Percentiles rank a stretch among this genome's conserved stretches.
Conservation (phyloP, 2,113 vertebrate species). For the Nicator chloris region DNA sequence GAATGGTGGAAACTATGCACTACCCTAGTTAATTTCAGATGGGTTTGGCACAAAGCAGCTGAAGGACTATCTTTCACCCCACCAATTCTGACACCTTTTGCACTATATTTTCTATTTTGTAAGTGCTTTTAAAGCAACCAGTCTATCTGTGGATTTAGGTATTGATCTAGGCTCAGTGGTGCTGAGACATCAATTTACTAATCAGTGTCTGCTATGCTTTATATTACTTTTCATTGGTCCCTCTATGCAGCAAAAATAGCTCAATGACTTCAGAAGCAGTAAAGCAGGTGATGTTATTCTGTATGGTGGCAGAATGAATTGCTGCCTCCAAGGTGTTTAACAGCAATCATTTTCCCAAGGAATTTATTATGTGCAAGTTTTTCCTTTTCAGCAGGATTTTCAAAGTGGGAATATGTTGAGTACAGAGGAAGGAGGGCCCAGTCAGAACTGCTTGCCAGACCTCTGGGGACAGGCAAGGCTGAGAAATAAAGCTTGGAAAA, state of each 20-base stretch:
- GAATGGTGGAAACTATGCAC: background rate
- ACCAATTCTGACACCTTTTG: background rate
- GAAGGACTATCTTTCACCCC: background rate
- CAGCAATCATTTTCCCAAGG: background rate
- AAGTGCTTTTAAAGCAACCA: background rate
- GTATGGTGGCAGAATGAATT: background rate
- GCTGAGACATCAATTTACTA: slow-evolving; percentile 45
- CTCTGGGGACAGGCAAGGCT: background rate
- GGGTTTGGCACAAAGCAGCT: background rate
- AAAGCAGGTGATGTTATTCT: background rate
- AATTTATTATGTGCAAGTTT: background rate
- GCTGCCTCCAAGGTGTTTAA: background rate
- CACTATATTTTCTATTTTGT: background rate
- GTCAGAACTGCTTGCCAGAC: background rate
- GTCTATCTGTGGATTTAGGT: background rate
- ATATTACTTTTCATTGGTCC: slow-evolving; percentile 24
- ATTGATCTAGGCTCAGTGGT: slow-evolving; percentile 17
- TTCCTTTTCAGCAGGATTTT: slow-evolving; percentile 25
- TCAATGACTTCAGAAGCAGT: slow-evolving; percentile 9
- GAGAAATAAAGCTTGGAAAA: background rate
- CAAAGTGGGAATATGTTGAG: background rate
- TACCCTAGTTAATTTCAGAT: background rate
- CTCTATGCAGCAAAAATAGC: slow-evolving; percentile 4
- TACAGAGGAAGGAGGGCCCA: background rate
- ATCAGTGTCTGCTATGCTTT: slow-evolving; percentile 9